Evolutionary conservation across 2,113 vertebrate species (phyloP).

Genomic region (Antidorcas marsupialis): DNA sequence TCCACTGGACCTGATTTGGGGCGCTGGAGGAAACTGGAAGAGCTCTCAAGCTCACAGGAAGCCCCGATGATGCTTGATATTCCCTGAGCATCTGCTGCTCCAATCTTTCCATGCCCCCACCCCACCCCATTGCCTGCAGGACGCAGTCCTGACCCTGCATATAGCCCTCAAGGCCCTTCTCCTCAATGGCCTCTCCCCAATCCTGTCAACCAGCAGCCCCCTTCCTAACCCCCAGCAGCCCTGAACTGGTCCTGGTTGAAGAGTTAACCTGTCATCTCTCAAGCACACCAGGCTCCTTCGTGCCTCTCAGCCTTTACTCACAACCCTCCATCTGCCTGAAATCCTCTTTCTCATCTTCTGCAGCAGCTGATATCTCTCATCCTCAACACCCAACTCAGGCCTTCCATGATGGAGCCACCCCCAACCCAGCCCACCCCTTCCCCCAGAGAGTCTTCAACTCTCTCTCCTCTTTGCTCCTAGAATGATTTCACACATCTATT

Average conservation of each 20-base stretch:
- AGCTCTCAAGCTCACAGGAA: not conserved
- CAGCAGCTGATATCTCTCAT: not conserved
- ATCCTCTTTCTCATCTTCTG: not conserved
- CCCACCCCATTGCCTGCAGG: not conserved
- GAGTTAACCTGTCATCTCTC: not conserved
- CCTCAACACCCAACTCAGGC: not conserved
- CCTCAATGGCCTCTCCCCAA: not conserved
- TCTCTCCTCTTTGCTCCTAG: not conserved
- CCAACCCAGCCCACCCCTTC: not conserved
- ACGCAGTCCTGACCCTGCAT: not conserved
- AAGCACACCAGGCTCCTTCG: fast-evolving
- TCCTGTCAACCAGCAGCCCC: not conserved
- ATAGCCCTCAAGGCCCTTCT: not conserved
- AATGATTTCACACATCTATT: constrained; percentile 32
- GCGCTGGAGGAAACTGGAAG: not conserved
- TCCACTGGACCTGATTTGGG: not conserved
- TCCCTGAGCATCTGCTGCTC: not conserved
- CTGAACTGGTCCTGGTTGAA: not conserved
- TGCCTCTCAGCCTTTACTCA: not conserved
- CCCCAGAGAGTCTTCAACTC: not conserved
- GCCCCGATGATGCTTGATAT: fast-evolving
- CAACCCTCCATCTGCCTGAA: not conserved
- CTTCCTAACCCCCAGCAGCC: not conserved
- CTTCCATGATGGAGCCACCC: not conserved
- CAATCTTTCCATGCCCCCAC: fast-evolving